phyloP scores from a whole-genome alignment of 2,113 vertebrate genomes.

The Odobenus rosmarus region DNA sequence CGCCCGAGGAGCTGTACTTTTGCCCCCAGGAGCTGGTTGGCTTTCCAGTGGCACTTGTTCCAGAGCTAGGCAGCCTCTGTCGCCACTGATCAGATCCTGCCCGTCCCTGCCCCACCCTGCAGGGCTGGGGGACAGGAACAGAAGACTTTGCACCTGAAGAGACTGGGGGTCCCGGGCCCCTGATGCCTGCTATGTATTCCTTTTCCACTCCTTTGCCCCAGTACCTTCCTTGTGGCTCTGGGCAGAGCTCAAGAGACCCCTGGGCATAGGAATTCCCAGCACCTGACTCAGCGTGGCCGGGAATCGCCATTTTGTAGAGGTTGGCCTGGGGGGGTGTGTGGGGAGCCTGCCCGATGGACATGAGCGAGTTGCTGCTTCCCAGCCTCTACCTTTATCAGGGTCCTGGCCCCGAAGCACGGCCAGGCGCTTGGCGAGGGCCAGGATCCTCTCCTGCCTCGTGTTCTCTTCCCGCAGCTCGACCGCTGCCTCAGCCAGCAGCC shows the following conservation, averaged over 20 bases:
- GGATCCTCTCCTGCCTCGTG: constrained; percentile 89
- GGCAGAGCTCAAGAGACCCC: neutral
- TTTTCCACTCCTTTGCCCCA: neutral
- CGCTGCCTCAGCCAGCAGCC: constrained; percentile 91
- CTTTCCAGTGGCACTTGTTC: neutral
- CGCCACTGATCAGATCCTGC: neutral
- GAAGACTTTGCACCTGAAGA: neutral
- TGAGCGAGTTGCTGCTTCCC: neutral
- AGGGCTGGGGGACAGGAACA: neutral
- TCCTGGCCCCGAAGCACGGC: constrained; percentile 92
- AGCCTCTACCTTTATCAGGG: constrained; percentile 90
- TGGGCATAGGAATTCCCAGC: neutral
- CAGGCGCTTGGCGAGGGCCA: constrained; percentile 92
- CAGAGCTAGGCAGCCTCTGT: constrained; percentile 15
- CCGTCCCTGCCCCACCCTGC: neutral
- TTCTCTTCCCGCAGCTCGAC: constrained; percentile 90
- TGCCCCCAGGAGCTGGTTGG: neutral
- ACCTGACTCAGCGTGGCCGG: neutral
- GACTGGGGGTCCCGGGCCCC: neutral
- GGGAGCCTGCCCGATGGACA: neutral
- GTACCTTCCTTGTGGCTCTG: neutral
- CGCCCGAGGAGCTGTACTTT: neutral
- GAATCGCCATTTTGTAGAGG: neutral
- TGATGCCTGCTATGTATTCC: neutral
- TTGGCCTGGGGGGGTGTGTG: neutral